These are phyloP conservation scores for Columba janthina DNA, from an alignment of 2,113 vertebrate genomes.

Conservation along the genomic window DNA sequence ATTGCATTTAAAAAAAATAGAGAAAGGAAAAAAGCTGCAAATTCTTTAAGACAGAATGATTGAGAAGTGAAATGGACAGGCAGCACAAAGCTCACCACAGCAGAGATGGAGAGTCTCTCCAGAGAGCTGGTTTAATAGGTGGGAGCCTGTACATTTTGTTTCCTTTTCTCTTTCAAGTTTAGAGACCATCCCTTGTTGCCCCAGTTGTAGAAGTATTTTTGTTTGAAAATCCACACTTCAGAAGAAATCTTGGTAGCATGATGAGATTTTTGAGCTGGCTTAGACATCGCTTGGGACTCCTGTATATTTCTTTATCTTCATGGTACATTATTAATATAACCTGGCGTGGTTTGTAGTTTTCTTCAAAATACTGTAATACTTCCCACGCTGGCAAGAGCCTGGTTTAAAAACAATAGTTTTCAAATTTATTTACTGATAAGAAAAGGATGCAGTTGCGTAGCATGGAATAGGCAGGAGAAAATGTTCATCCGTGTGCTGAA, in stretches of 20 bases:
- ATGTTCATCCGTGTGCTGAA: not conserved
- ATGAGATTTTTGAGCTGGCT: not conserved
- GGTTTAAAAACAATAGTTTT: not conserved
- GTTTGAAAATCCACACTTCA: not conserved
- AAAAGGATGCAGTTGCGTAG: rapidly evolving
- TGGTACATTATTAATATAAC: not conserved
- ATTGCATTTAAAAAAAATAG: not conserved
- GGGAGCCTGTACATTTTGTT: not conserved
- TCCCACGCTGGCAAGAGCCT: not conserved
- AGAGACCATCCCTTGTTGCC: not conserved
- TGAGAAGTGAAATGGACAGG: not conserved
- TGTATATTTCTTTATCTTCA: not conserved
- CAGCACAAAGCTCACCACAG: not conserved
- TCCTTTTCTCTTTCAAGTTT: not conserved
- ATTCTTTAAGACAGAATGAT: not conserved
- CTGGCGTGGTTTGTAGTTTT: not conserved
- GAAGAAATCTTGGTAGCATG: not conserved
- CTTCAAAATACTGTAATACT: not conserved
- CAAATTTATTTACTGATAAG: not conserved
- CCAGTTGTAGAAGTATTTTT: not conserved
- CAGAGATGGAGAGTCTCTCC: not conserved
- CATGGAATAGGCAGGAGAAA: not conserved
- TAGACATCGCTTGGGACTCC: rapidly evolving
- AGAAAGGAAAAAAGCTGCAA: not conserved
- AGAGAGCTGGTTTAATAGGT: not conserved